phyloP scores from a whole-genome alignment of 1,140 invertebrate species.

The Temnothorax nylanderi region DNA sequence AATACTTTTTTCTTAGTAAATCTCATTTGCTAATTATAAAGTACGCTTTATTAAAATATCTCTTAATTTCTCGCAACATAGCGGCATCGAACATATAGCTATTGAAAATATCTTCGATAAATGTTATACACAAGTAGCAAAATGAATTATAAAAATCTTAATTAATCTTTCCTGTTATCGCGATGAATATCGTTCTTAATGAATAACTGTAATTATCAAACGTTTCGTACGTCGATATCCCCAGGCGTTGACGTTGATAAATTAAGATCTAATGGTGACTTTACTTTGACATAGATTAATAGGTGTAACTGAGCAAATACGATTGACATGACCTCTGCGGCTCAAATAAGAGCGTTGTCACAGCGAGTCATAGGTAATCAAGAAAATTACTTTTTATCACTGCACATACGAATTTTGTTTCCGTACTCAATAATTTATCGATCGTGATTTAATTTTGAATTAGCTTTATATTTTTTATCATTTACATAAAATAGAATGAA shows the following conservation, averaged over 20 bases:
- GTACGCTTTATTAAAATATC: conserved; percentile 3
- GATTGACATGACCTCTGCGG: conserved; percentile 1
- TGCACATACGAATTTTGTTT: not conserved
- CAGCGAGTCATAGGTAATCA: not conserved
- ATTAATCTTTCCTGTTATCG: conserved; percentile 19
- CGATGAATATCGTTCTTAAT: not conserved
- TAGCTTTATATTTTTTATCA: not conserved
- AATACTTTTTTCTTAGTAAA: not conserved
- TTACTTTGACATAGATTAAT: conserved; percentile 27
- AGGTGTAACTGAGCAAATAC: conserved; percentile 13
- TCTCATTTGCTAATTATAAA: not conserved
- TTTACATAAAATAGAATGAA: not conserved
- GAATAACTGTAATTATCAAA: conserved; percentile 34
- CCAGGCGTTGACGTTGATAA: conserved; percentile 34
- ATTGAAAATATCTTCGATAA: not conserved
- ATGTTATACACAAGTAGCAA: not conserved
- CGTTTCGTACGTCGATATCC: not conserved
- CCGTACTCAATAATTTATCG: not conserved
- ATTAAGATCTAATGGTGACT: conserved; percentile 46
- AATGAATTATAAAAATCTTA: conserved; percentile 32
- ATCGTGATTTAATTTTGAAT: not conserved
- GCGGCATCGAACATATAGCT: not conserved
- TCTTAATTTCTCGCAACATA: conserved; percentile 20
- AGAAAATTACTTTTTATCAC: not conserved
- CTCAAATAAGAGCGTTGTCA: conserved; percentile 14